phyloP scores from a whole-genome alignment of 37 sponge, comb jelly and placozoan genomes.

The Haliclona indistincta region DNA sequence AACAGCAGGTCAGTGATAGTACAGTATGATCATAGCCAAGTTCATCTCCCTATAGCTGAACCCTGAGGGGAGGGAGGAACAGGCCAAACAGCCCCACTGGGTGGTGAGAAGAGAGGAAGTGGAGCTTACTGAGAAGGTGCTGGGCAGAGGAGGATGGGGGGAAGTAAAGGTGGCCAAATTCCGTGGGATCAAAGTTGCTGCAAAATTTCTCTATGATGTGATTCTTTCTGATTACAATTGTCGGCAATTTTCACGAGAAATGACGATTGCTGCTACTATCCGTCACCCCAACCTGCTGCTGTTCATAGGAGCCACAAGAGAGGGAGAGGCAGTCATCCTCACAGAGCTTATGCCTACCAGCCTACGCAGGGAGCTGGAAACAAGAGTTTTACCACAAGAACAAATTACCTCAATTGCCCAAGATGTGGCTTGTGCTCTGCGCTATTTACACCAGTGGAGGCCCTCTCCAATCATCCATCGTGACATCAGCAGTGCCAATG shows the following conservation, averaged over 20 bases:
- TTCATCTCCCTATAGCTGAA: too few relatives aligned
- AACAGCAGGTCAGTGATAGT: background rate
- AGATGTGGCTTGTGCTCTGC: conserved; percentile 54
- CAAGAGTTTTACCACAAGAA: conserved; percentile 1
- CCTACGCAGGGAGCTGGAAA: conserved; percentile 23
- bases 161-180: background rate
- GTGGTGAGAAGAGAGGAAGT: background rate
- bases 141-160: background rate
- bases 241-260: background rate
- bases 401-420: conserved; percentile 26
- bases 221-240: background rate
- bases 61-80: too few relatives aligned
- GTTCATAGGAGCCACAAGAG: conserved; percentile 47
- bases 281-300: conserved; percentile 56
- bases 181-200: background rate
- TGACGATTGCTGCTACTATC: background rate
- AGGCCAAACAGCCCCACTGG: background rate
- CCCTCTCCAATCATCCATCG: conserved; percentile 78
- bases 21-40: too few relatives aligned
- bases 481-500: conserved; percentile 79
- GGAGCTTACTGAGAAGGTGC: background rate
- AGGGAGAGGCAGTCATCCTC: conserved; percentile 31
- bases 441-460: conserved; percentile 64
- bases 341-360: conserved; percentile 77
- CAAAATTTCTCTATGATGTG: conserved; percentile 1